phyloP scores from a whole-genome alignment of 2,797 vertebrate species.

The Echiichthys vipera region DNA sequence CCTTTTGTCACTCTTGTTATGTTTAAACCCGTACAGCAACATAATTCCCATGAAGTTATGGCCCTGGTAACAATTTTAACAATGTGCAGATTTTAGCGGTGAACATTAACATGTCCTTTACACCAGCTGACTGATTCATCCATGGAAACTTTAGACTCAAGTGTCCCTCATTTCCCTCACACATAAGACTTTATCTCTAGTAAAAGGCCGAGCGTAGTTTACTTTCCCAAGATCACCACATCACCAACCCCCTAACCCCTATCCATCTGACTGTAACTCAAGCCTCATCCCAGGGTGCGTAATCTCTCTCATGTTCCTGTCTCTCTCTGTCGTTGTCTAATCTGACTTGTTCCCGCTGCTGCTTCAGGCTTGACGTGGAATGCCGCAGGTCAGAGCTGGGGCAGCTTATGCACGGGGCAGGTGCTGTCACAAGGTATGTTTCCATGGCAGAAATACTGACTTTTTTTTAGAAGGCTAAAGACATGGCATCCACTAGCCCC shows the following conservation, averaged over 20 bases:
- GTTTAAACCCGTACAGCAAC: conserved; percentile 14
- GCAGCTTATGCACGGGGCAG: conserved; percentile 54
- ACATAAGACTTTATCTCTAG: conserved; percentile 46
- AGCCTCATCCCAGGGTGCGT: conserved; percentile 61
- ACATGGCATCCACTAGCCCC: conserved; percentile 46
- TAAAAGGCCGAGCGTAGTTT: conserved; percentile 21
- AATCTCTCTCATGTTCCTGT: conserved; percentile 72
- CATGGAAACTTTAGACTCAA: conserved; percentile 66
- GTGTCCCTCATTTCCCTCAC: conserved; percentile 38
- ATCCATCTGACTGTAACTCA: conserved; percentile 72
- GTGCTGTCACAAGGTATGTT: conserved; percentile 76
- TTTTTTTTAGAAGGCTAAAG: conserved; percentile 58
- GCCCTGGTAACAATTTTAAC: conserved; percentile 60
- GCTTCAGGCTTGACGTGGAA: conserved; percentile 69
- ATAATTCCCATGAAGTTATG: conserved; percentile 34
- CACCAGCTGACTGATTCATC: conserved; percentile 60
- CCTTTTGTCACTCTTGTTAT: not conserved
- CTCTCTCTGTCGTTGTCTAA: conserved; percentile 44
- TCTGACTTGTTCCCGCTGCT: conserved; percentile 40
- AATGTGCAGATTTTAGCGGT: conserved; percentile 52
- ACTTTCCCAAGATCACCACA: conserved; percentile 58
- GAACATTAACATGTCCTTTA: conserved; percentile 72
- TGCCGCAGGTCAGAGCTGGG: conserved; percentile 71
- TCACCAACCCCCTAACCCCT: conserved; percentile 43
- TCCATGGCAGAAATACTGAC: conserved; percentile 70